Base-by-base conservation (phyloP, 2,888 invertebrate genomes). In the Ophion obscuratus region DNA sequence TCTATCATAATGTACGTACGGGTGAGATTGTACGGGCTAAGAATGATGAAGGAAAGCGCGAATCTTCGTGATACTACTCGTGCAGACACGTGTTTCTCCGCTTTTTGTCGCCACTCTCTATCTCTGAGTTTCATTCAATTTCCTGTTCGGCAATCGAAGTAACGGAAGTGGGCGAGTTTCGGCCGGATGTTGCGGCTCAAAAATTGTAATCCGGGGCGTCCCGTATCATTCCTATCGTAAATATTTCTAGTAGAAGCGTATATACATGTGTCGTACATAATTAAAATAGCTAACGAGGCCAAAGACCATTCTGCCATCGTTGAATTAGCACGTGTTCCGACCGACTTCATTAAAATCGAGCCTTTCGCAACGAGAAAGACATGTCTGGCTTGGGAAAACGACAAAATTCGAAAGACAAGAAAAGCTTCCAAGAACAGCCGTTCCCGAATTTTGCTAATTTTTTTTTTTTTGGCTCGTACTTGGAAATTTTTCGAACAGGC, bases 171-270 rank as follows among this genome's bases (percentile, higher is more conserved):
- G 81, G 47, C 67, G 81, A 81, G 76, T 76, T 81, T 86, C 79
- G 86, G 84, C 89, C 88, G 90, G 90, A 90, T 83, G 88, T 89
- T 86, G 87, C 81, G 85, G 84, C 85, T 89, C 86, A 88, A 87
- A 85, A 89, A 88, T 89, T 74, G 85, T 90, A 90, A 90, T 89
- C 87, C 86, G 74, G 64, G 80, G 75, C 57, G 67, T 81, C 62
- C 17, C 17, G 57, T 75, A 79, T 79, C 62, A 70, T 44, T 57
- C 40, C 17, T 67, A 66, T 66, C 66, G 71, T 64, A 64, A 71
- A 71, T 64, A 71, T 53, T 57, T 53, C 62, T 62, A 70, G 20
- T 20, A 62, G 47, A 53, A 77, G 27, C 59, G 20, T 20, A 20
- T 20, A 20, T 77, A 44, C 66, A 57, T 67, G 53, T 76, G 66